Percentiles rank a stretch among this genome's conserved stretches.
These are phyloP conservation scores for Chrysolina oricalcia DNA, from an alignment of 2,888 invertebrate species.

Conservation along the genomic window DNA sequence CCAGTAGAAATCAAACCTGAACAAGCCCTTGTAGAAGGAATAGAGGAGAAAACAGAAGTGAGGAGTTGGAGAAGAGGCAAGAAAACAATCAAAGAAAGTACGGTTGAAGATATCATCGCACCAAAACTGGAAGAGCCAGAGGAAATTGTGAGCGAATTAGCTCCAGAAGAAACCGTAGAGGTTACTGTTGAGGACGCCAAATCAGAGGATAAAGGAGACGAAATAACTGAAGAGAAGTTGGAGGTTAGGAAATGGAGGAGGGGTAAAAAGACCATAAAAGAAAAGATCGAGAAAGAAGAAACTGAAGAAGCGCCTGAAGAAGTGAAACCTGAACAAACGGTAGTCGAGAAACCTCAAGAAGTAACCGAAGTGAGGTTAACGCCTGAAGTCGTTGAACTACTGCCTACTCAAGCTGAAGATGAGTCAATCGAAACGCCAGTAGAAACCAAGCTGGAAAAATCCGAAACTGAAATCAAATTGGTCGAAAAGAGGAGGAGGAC, in stretches of 20 bases:
- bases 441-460: slow-evolving; percentile 63
- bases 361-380: slow-evolving; percentile 26
- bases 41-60: slow-evolving; percentile 42
- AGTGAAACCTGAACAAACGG: slow-evolving; percentile 45
- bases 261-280: slow-evolving; percentile 10
- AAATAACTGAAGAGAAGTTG: slow-evolving; percentile 39
- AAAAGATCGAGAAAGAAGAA: slow-evolving; percentile 63
- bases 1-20: slow-evolving; percentile 49
- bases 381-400: slow-evolving; percentile 56
- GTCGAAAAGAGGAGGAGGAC: slow-evolving; percentile 65
- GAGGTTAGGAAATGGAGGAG: slow-evolving; percentile 39
- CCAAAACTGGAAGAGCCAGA: not conserved
- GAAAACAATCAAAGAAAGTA: slow-evolving; percentile 10
- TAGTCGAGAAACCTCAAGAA: slow-evolving; percentile 60
- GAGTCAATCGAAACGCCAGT: slow-evolving; percentile 61
- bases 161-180: not conserved
- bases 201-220: slow-evolving; percentile 55
- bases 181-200: slow-evolving; percentile 21
- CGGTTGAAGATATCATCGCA: not conserved
- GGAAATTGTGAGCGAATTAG: not conserved
- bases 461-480: slow-evolving; percentile 72
- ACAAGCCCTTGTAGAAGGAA: slow-evolving; percentile 31
- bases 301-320: slow-evolving; percentile 55
- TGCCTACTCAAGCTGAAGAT: slow-evolving; percentile 66
- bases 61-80: slow-evolving; percentile 26